Evolutionary conservation across 2,113 vertebrate genomes (phyloP).

Genomic region (Rhadina sibilatrix): DNA sequence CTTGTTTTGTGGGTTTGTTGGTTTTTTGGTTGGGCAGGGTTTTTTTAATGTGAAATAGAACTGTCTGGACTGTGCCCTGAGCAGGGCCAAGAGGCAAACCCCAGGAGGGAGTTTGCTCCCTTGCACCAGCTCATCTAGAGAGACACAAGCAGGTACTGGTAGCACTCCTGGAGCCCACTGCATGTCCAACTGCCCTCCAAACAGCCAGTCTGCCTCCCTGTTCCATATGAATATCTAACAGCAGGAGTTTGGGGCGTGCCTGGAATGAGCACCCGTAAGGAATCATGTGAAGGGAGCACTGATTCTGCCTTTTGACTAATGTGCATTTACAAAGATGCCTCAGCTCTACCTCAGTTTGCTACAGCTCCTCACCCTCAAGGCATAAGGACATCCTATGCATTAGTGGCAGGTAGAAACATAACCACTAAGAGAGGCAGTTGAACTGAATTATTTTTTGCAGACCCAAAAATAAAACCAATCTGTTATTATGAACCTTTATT

Average conservation of each 20-base stretch:
- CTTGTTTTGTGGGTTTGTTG: neutral
- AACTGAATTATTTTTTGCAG: constrained; percentile 70
- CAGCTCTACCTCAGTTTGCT: constrained; percentile 1
- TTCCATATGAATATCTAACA: neutral
- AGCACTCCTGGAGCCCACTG: neutral
- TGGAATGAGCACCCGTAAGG: neutral
- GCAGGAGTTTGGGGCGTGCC: neutral
- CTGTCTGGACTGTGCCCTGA: neutral
- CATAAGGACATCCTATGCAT: neutral
- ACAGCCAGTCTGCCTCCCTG: neutral
- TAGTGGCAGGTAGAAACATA: constrained; percentile 59
- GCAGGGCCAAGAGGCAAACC: neutral
- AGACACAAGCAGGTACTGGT: neutral
- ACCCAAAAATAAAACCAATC: constrained; percentile 77
- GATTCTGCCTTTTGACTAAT: neutral
- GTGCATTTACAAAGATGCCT: neutral
- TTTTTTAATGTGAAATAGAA: neutral
- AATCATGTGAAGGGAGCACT: neutral
- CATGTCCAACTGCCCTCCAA: neutral
- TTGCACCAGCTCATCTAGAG: neutral
- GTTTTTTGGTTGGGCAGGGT: neutral
- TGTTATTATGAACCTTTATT: constrained; percentile 93
- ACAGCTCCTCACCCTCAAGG: constrained; percentile 19
- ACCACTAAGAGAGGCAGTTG: constrained; percentile 66
- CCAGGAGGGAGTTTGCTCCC: neutral